phyloP scores from a whole-genome alignment of 1,140 invertebrate genomes.

The Brachionus asplanchnoidis region DNA sequence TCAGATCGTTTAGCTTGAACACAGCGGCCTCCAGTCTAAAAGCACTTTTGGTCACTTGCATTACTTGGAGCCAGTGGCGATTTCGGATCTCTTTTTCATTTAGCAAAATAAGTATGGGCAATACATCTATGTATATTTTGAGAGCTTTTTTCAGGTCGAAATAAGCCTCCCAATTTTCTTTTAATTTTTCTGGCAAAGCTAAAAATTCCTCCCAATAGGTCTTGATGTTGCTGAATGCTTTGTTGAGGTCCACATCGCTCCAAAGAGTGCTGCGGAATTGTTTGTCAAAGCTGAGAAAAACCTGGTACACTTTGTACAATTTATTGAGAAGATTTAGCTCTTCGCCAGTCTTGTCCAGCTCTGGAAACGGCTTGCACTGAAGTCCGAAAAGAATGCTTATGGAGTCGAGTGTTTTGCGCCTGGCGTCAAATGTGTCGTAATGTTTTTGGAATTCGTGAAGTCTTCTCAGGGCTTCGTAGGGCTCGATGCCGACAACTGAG shows the following conservation, averaged over 20 bases:
- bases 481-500: conserved; percentile 53
- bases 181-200: conserved; percentile 14
- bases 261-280: conserved; percentile 55
- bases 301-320: conserved; percentile 56
- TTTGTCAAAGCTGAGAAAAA: conserved; percentile 55
- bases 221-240: neutral
- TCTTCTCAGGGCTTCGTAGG: conserved; percentile 52
- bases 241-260: conserved; percentile 49
- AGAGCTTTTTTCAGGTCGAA: neutral
- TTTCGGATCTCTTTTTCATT: conserved; percentile 52
- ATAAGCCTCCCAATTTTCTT: conserved; percentile 40
- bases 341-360: conserved; percentile 56
- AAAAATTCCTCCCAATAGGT: conserved; percentile 20
- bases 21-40: conserved; percentile 56
- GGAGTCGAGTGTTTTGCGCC: conserved; percentile 55
- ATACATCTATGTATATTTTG: conserved; percentile 20
- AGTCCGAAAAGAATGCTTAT: conserved; percentile 57
- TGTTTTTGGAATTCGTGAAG: conserved; percentile 54
- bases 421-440: conserved; percentile 51
- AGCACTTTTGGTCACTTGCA: conserved; percentile 54
- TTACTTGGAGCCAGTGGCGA: conserved; percentile 57
- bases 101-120: conserved; percentile 6
- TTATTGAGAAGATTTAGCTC: conserved; percentile 54
- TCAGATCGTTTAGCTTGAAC: conserved; percentile 53
- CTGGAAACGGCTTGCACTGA: conserved; percentile 54